A percentile compares a stretch with the other conserved stretches of the same genome.
These are phyloP conservation scores for Cyanoliseus patagonus DNA, from an alignment of 2,113 vertebrate species.

Conservation along the genomic window DNA sequence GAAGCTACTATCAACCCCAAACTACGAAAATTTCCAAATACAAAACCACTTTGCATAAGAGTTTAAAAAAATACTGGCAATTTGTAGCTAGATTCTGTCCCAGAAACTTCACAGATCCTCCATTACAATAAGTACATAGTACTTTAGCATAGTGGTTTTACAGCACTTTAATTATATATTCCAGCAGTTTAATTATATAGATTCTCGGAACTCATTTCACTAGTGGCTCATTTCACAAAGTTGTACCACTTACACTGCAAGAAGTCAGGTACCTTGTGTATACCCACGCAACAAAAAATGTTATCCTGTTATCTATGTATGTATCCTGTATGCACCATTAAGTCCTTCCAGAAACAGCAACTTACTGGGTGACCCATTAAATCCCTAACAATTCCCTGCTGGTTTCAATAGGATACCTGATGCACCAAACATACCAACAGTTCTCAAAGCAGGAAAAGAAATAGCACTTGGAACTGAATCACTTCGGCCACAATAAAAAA, in stretches of 20 bases:
- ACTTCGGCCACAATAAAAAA: neutral
- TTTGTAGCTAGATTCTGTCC: neutral
- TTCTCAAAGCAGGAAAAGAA: neutral
- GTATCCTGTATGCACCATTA: neutral
- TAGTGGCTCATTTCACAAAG: neutral
- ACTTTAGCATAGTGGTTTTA: neutral
- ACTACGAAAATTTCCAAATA: neutral
- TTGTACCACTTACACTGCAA: neutral
- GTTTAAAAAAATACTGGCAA: neutral
- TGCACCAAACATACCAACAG: neutral
- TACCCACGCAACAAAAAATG: neutral
- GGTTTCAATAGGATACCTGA: neutral
- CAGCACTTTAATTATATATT: neutral
- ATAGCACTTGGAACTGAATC: neutral
- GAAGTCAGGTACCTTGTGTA: neutral
- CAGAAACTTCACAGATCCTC: neutral
- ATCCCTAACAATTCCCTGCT: neutral
- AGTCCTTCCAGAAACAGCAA: neutral
- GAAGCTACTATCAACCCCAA: neutral
- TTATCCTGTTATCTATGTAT: neutral
- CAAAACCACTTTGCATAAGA: neutral
- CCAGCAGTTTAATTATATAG: neutral
- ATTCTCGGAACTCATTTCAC: neutral
- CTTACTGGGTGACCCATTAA: neutral
- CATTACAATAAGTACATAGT: neutral